These are phyloP conservation scores for Drosophila sp. DNA, from an alignment of 1,140 invertebrate genomes.

Conservation along the genomic window DNA sequence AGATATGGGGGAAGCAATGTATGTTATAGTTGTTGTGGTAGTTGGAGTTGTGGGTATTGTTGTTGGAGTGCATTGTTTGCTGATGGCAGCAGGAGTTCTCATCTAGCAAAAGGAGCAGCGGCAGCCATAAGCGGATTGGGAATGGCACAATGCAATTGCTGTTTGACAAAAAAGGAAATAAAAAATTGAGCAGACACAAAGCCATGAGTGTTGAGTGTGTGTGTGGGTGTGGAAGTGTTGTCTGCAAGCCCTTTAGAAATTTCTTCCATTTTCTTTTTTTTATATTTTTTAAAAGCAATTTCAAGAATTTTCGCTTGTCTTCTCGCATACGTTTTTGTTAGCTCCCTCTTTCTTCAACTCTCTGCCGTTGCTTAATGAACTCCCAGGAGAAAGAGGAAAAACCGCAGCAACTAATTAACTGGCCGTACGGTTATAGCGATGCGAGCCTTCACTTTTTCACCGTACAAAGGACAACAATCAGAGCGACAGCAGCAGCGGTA, in stretches of 20 bases:
- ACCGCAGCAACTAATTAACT: conserved; percentile 68
- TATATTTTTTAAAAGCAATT: conserved; percentile 65
- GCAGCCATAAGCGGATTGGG: conserved; percentile 71
- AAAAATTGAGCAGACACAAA: conserved; percentile 63
- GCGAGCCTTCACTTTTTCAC: background rate
- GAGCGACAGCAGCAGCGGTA: conserved; percentile 23
- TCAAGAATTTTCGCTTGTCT: conserved; percentile 51
- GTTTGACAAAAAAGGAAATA: conserved; percentile 52
- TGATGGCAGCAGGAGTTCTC: conserved; percentile 3
- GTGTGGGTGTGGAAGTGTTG: background rate
- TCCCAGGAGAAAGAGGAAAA: conserved; percentile 47
- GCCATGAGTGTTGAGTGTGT: conserved; percentile 25
- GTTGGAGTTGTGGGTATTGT: conserved; percentile 40
- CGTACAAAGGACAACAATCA: conserved; percentile 52
- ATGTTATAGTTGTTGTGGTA: conserved; percentile 28
- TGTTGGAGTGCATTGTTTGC: conserved; percentile 69
- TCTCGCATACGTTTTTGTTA: conserved; percentile 14
- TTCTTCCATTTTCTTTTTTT: conserved; percentile 3
- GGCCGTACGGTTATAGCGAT: conserved; percentile 33
- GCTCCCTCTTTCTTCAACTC: conserved; percentile 1
- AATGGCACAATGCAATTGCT: conserved; percentile 73
- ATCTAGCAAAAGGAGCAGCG: conserved; percentile 20
- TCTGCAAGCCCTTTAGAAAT: background rate
- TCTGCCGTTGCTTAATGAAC: conserved; percentile 55
- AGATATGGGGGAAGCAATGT: background rate